phyloP scores from a whole-genome alignment of 2,888 invertebrate species.

The Eupithecia pulchellata region DNA sequence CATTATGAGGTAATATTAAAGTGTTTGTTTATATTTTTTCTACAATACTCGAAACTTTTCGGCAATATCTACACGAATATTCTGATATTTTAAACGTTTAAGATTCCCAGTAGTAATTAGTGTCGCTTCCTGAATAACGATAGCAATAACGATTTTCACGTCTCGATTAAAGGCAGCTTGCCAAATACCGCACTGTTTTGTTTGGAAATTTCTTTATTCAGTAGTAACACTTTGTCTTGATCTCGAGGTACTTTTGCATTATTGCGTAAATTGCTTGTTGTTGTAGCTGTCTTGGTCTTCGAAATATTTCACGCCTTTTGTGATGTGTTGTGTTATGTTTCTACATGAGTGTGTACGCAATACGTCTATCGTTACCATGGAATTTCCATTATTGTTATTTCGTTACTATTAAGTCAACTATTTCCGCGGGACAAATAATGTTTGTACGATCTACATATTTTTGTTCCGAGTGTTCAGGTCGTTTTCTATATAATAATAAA shows the following conservation, averaged over 20 bases:
- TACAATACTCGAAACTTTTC: conserved; percentile 14
- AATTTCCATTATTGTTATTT: conserved; percentile 47
- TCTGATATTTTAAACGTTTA: conserved; percentile 23
- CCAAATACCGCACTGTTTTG: conserved; percentile 38
- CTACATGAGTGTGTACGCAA: conserved; percentile 15
- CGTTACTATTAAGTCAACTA: conserved; percentile 57
- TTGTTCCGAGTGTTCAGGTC: too few relatives aligned
- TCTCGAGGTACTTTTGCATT: conserved; percentile 35
- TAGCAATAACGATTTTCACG: conserved; percentile 33
- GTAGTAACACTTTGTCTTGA: conserved; percentile 40
- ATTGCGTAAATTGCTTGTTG: conserved; percentile 36
- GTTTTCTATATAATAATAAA: too few relatives aligned
- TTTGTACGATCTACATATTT: too few relatives aligned
- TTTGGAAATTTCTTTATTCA: conserved; percentile 40
- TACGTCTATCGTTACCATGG: conserved; percentile 37
- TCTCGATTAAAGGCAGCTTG: conserved; percentile 39
- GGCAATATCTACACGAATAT: conserved; percentile 13
- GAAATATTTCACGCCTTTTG: conserved; percentile 13
- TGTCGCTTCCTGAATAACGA: conserved; percentile 32
- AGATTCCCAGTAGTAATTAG: conserved; percentile 29
- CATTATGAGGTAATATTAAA: conserved; percentile 67
- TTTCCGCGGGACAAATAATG: too few relatives aligned
- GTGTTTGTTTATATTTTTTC: conserved; percentile 79
- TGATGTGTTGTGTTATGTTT: not conserved
- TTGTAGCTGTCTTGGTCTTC: conserved; percentile 30